Base-by-base conservation (phyloP, 2,113 vertebrate genomes). In the Irena cyanogastra region DNA sequence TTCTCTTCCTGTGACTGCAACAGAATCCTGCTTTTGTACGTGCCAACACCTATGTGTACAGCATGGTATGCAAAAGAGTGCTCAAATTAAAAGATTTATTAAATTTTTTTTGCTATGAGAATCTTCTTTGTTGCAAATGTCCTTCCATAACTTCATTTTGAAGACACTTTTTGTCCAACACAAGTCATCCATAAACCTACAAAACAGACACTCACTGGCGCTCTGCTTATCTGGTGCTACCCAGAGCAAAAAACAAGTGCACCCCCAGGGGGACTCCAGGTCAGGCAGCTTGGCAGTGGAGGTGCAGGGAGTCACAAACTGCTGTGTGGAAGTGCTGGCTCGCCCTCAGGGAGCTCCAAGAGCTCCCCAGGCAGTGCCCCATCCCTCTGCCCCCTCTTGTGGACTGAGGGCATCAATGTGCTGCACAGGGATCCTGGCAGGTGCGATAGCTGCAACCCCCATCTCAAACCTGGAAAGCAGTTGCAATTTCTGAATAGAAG, bases 21-120 rank as follows among this genome's bases (percentile, higher is more conserved):
- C 49, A 77, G 45, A 84, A 82, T 65, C 69, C 56, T 91, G 64
- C 65, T 95, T 94, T 95, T 91, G 79, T 39, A 92, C 77, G 39
- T 82, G 24, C 69, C 52, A 82, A 50, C 42, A 45, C 6, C 76
- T 60, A 76, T 4, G 41, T 64, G 27, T 74, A 66, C 28, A 83
- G 68, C 16, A 74, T 1, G 0, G 16, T 71, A 95, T 96, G 94
- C 87, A 94, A 96, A 96, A 83, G 33, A 88, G 72, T 39, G 72
- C 35, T 33, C 60, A 95, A 60, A 93, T 87, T 4, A 94, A 93
- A 96, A 81, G 33, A 88, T 81, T 70, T 63, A 86, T 96, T 93
- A 59, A 74, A 66, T 66, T 83, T 50, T 85, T 85, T 85, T 83
- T 54, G 18, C 30, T 44, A 54, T 82, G 70, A 89, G 94, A 96